A percentile compares a stretch with the other conserved stretches of the same genome.
These are phyloP conservation scores for Thymelicus acteon DNA, from an alignment of 2,888 invertebrate genomes.

Conservation along the genomic window DNA sequence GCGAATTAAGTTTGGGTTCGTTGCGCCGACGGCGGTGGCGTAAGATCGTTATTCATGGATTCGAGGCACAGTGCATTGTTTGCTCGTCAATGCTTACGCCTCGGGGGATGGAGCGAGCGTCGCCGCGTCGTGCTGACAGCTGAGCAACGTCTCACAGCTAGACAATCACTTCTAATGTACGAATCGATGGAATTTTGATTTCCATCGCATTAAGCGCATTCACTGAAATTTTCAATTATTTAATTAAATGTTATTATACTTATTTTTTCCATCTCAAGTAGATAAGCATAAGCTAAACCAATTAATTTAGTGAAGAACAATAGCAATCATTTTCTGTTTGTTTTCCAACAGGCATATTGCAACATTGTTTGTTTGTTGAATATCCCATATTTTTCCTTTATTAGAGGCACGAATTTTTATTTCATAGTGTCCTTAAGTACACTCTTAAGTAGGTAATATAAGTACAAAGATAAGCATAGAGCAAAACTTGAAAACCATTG, in stretches of 20 bases:
- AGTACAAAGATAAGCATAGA: no score
- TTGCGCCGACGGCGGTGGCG: slow-evolving; percentile 64
- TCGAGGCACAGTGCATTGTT: slow-evolving; percentile 72
- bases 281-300: no score
- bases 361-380: not conserved
- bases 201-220: not conserved
- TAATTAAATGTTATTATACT: not conserved
- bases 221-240: not conserved
- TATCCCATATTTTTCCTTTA: not conserved
- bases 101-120: slow-evolving; percentile 64
- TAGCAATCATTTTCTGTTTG: no score
- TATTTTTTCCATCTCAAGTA: not conserved
- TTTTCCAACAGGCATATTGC: not conserved
- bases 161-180: slow-evolving; percentile 34
- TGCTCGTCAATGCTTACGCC: slow-evolving; percentile 76
- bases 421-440: no score
- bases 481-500: no score
- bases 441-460: no score
- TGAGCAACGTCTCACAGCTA: slow-evolving; percentile 49
- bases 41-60: slow-evolving; percentile 76
- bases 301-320: no score
- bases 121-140: slow-evolving; percentile 63
- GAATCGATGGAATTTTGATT: slow-evolving; percentile 16
- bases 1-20: slow-evolving; percentile 71
- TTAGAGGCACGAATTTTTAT: no score